Evolutionary conservation across 2,113 vertebrate species (phyloP).

Genomic region (Aramus guarauna): DNA sequence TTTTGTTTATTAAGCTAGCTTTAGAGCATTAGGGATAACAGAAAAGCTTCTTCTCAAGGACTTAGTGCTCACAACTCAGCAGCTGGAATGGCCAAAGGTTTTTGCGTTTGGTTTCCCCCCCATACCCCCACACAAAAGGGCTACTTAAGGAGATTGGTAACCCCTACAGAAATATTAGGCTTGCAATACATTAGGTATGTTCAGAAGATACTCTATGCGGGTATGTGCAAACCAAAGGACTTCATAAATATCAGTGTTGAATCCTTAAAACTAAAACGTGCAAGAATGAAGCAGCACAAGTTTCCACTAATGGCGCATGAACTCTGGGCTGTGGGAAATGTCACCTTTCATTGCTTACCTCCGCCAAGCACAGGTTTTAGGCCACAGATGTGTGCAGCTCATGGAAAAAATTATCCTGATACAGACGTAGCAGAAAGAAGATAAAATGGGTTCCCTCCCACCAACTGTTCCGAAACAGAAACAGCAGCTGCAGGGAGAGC

Average conservation of each 20-base stretch:
- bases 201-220: background rate
- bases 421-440: background rate
- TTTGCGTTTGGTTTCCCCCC: background rate
- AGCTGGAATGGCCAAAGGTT: conserved; percentile 15
- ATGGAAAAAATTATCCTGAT: background rate
- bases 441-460: background rate
- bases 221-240: background rate
- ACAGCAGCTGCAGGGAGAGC: background rate
- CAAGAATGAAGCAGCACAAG: background rate
- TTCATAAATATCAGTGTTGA: background rate
- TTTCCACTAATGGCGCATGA: background rate
- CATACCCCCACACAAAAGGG: background rate
- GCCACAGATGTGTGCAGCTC: background rate
- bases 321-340: rapidly evolving
- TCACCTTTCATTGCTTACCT: background rate
- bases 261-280: background rate
- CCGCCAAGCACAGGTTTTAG: background rate
- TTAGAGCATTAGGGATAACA: conserved; percentile 14
- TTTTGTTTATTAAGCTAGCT: conserved; percentile 51
- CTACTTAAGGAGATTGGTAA: background rate
- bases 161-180: background rate
- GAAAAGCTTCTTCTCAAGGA: conserved; percentile 31
- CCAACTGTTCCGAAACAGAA: background rate
- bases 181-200: background rate
- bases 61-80: background rate